Base-by-base conservation (phyloP, 2,888 invertebrate species). In the Vandiemenella viatica region DNA sequence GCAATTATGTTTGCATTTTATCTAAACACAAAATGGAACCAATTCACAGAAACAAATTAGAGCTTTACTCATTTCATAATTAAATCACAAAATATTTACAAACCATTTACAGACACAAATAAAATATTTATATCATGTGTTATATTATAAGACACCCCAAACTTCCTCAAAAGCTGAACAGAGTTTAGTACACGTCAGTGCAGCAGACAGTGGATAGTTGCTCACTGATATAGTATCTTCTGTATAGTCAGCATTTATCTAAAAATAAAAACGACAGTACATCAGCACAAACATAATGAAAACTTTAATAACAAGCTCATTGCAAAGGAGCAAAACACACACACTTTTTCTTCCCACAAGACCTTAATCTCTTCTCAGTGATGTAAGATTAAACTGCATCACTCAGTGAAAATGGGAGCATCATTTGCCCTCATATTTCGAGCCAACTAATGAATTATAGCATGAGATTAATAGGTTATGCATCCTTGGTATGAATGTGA, bases 131-230 rank as follows among this genome's bases (percentile, higher is more conserved):
- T 42, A 21, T 65, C 66, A 84, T 50, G 78, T 68, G 57, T 6
- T 20, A n/a, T 42, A 21, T 65, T 67, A 84, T 50, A 78, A 68
- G 57, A 90, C 73, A 55, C 74, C 76, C 96, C 96, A 97, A 20
- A 76, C 82, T 71, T 95, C 90, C 71, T 97, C 96, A 70, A 96
- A 96, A 3, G 89, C 91, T 43, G 80, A 78, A 69, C 93, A 95
- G 45, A 98, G 65, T 69, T 98, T 98, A 19, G 90, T 83, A 69
- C 97, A 98, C 1, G 97, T 86, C 50, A 97, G 72, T 8, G 98
- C 98, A 18, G 89, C 98, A 32, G 96, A 97, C 37, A 98, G 70
- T 3, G 97, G 98, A 69, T 93, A 97, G 64, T 87, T 90, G 65
- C 95, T 95, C 49, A 99, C 86, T 3, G 97, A 91, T 61, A 90